Evolutionary conservation across 1,140 invertebrate genomes (phyloP), one percentile per base, ranked within the genome.

Genomic region (Drosophila teissieri): DNA sequence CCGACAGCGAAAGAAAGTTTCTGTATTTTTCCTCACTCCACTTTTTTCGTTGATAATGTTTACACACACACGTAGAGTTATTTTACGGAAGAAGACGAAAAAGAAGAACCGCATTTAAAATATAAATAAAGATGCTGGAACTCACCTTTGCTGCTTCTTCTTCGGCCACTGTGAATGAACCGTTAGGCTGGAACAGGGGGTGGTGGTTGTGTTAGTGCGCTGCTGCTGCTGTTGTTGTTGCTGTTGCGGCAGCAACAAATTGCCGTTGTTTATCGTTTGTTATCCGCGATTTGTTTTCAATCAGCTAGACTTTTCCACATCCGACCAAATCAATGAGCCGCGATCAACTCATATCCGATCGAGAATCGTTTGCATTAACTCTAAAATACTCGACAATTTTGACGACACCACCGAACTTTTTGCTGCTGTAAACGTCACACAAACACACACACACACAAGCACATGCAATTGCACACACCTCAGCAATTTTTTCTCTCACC

Each of bases 341-440:
- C 36, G 24, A 52, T 53, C 49, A 27, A 44, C 11, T 44, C 37
- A 31, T 44, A 15, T 17, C 49, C 40, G 39, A 54, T 60, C 60
- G 37, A 17, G 24, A 60, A 60, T 57, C 65, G 49, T n/a, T 11
- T 31, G 24, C 67, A 69, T 69, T 54, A 69, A 67, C 57, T 57
- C 51, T 39, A 83, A 62, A 70, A 75, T 83, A 84, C 80, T 72
- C 49, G 15, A 17, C 76, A 80, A 83, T 84, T 83, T 83, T 46
- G 49, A 84, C 56, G 75, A 79, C 51, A 84, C 80, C 45, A 49
- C 39, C 55, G 46, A 63, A 52, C 58, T 78, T 65, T 68, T 78
- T 64, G 40, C 61, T 74, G 60, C 55, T 84, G 80, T 80, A 85
- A 85, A 84, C 81, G 80, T 84, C 80, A 85, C 65, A 69, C 54